phyloP scores from a whole-genome alignment of 2,888 invertebrate species.

The Amitus sp. region DNA sequence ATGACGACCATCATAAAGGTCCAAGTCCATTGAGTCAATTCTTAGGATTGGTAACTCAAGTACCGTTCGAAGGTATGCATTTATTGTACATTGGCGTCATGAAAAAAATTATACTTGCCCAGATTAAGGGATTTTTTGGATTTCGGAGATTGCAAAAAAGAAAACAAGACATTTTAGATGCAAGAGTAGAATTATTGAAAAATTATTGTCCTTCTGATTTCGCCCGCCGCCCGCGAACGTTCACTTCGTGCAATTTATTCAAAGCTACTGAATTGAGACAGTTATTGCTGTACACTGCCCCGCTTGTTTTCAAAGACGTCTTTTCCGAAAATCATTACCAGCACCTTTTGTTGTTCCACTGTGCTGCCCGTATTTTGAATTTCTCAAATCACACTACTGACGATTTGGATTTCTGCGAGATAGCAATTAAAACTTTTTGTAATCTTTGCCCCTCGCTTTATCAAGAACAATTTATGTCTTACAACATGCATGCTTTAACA shows the following conservation, averaged over 20 bases:
- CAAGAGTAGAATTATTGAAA: conserved; percentile 6
- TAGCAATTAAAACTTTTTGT: no score
- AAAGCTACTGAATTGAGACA: conserved; percentile 28
- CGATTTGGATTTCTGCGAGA: conserved; percentile 6
- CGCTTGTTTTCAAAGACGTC: neutral
- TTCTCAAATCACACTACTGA: no score
- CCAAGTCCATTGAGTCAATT: conserved; percentile 17
- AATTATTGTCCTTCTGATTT: conserved; percentile 20
- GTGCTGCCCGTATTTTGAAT: no score
- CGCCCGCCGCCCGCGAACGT: conserved; percentile 12
- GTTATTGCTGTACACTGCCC: neutral
- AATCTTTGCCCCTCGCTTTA: neutral
- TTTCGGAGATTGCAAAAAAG: neutral
- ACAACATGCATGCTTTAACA: conserved; percentile 13
- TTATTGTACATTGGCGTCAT: conserved; percentile 19
- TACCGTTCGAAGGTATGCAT: conserved; percentile 31
- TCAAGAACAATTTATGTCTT: conserved; percentile 9
- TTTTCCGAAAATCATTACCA: conserved; percentile 20
- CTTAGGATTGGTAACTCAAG: conserved; percentile 18
- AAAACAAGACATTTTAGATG: neutral
- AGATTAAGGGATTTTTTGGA: conserved; percentile 20
- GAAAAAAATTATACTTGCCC: conserved; percentile 19
- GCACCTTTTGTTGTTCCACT: conserved; percentile 7
- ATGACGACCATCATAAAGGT: conserved; percentile 32
- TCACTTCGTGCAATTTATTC: conserved; percentile 3